Evolutionary conservation across 2,113 vertebrate genomes (phyloP).

Genomic region (Martes martes): DNA sequence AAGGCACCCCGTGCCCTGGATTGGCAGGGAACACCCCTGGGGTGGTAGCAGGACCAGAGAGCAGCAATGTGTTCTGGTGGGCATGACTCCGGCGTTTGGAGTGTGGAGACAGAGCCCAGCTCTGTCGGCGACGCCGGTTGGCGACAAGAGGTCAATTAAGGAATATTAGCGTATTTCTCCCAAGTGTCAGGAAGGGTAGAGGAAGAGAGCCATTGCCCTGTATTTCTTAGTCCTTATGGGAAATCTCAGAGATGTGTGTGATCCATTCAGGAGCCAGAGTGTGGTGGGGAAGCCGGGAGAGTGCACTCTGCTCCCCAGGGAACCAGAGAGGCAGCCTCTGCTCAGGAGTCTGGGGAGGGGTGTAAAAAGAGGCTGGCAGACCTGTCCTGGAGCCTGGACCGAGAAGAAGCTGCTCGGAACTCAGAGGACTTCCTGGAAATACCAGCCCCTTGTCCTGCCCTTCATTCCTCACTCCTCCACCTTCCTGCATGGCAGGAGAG

Average conservation of each 20-base stretch:
- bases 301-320: not conserved
- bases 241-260: too few species aligned
- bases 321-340: not conserved
- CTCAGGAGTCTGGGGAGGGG: too few species aligned
- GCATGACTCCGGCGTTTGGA: not conserved
- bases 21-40: fast-evolving
- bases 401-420: not conserved
- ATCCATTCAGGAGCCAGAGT: not conserved
- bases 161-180: not conserved
- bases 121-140: not conserved
- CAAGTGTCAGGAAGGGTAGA: not conserved
- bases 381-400: not conserved
- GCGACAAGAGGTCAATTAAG: not conserved
- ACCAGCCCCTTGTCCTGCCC: not conserved
- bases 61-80: not conserved
- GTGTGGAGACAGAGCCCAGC: not conserved
- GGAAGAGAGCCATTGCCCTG: not conserved
- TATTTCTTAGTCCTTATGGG: not conserved
- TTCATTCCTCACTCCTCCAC: not conserved
- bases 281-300: not conserved
- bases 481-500: not conserved
- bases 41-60: not conserved
- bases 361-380: not conserved
- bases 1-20: not conserved
- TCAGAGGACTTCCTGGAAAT: too few species aligned